These are phyloP conservation scores for Triplophysa siluroides DNA, from an alignment of 2,113 vertebrate genomes.

Conservation along the genomic window DNA sequence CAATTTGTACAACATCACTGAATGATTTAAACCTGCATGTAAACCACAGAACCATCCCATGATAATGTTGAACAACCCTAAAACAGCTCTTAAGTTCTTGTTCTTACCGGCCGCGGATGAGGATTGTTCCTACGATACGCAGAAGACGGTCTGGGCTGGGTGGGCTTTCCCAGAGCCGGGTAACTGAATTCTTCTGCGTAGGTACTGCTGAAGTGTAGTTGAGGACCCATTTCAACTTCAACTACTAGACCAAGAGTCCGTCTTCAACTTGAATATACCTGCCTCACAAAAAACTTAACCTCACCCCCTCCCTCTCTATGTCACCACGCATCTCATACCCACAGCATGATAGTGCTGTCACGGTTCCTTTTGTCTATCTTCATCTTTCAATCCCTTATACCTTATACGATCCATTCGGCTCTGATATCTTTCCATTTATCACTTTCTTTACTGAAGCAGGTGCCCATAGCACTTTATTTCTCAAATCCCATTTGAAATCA, in stretches of 20 bases:
- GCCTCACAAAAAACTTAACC: neutral
- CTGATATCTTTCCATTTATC: neutral
- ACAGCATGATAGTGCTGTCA: no score
- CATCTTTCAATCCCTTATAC: neutral
- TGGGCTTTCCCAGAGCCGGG: conserved; percentile 56
- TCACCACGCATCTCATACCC: neutral
- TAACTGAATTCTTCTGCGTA: conserved; percentile 71
- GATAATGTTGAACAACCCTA: neutral
- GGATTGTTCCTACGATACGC: conserved; percentile 75
- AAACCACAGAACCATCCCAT: neutral
- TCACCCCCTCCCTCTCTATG: neutral
- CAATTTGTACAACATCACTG: neutral
- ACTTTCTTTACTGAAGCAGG: neutral
- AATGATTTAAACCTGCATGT: neutral
- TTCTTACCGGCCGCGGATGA: conserved; percentile 72
- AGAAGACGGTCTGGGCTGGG: conserved; percentile 69
- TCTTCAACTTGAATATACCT: conserved; percentile 30
- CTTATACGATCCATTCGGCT: neutral
- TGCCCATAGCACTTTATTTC: neutral
- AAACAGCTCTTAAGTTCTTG: neutral
- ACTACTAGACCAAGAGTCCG: neutral
- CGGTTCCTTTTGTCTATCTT: neutral
- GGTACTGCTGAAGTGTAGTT: conserved; percentile 67
- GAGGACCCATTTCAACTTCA: conserved; percentile 58
- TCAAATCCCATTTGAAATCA: conserved; percentile 15